Base-by-base conservation (phyloP, 1,140 invertebrate species). In the Sitobion miscanthi region DNA sequence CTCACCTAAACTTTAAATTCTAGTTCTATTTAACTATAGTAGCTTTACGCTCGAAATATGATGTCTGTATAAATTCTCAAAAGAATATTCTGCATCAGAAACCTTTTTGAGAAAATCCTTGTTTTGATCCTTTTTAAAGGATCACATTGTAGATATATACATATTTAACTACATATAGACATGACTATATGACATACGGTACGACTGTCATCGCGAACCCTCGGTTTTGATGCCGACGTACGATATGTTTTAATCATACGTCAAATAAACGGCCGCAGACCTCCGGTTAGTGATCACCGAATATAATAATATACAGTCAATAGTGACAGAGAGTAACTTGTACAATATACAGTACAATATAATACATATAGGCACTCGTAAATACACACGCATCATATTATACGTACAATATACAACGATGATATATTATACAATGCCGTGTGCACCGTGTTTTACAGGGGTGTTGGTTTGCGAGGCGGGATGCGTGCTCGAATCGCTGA, bases 391-490 rank as follows among this genome's bases (percentile, higher is more conserved):
- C 8, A 83, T 54, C 21, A 6, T 42, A 45, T 85, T 20, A 45
- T 85, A 3, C 2, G 8, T 23, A 42, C 42, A 25, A 42, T 45
- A 42, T 83, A 42, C 11, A 42, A 69, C n/a, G n/a, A 69, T 35
- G 35, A 35, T 35, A 35, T 62, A 57, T 11, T 35, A 82, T 82
- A 82, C 14, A 38, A 20, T 82, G 20, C 1, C 35, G 35, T 82
- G 38, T 38, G 2, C 2, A 20, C 77, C 35, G 35, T 94, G 35
- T 94, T 93, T 88, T 94, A 23, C 94, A 98, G 98, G 98, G 94
- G 96, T 97, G 35, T 94, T 99, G 54, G 96, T 97, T 2, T 99
- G 98, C 95, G 97, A 99, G 95, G 96, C 98, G 38, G 99, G 99
- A 9, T 99, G 98, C 95, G 96, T 99, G 62, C 95, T 99, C 92